Percentiles rank a stretch among this genome's conserved stretches.
phyloP scores from a whole-genome alignment of 2,797 vertebrate genomes.

The Epinephelus coioides region DNA sequence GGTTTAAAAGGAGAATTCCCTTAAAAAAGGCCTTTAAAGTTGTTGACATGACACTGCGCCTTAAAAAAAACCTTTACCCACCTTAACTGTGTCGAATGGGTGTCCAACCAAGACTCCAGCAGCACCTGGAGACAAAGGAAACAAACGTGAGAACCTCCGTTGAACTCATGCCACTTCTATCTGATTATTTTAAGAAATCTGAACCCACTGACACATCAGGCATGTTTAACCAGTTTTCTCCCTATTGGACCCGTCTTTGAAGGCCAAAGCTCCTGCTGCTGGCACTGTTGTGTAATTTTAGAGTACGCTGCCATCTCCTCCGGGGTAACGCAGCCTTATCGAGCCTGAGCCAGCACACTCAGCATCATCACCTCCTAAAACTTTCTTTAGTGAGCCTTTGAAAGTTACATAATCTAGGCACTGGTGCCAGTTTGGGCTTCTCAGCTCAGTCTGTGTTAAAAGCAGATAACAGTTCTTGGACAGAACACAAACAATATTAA shows the following conservation, averaged over 20 bases:
- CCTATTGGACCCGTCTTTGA: not conserved
- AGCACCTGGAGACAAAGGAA: constrained; percentile 87
- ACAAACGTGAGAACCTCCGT: not conserved
- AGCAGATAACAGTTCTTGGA: constrained; percentile 4
- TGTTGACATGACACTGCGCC: too few relatives aligned
- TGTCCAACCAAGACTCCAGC: constrained; percentile 98
- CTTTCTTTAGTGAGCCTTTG: constrained; percentile 10
- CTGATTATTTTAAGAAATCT: constrained; percentile 2
- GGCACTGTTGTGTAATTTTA: constrained; percentile 37
- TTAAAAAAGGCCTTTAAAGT: too few relatives aligned
- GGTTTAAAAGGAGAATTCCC: not conserved
- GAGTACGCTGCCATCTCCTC: constrained; percentile 8
- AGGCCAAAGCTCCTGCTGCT: constrained; percentile 3
- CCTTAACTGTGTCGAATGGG: constrained; percentile 99
- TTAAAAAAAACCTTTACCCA: constrained; percentile 71
- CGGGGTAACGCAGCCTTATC: constrained; percentile 1
- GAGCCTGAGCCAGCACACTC: constrained; percentile 21
- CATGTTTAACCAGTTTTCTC: not conserved
- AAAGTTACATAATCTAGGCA: constrained; percentile 52
- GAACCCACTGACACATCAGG: not conserved
- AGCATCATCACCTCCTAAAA: constrained; percentile 28
- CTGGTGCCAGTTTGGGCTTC: constrained; percentile 30
- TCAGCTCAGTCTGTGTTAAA: constrained; percentile 21
- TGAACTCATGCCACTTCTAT: not conserved
- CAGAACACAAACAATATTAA: constrained; percentile 9